These are phyloP conservation scores for Caenorhabditis inopinata DNA, from an alignment of 1,140 invertebrate genomes.

Conservation along the genomic window DNA sequence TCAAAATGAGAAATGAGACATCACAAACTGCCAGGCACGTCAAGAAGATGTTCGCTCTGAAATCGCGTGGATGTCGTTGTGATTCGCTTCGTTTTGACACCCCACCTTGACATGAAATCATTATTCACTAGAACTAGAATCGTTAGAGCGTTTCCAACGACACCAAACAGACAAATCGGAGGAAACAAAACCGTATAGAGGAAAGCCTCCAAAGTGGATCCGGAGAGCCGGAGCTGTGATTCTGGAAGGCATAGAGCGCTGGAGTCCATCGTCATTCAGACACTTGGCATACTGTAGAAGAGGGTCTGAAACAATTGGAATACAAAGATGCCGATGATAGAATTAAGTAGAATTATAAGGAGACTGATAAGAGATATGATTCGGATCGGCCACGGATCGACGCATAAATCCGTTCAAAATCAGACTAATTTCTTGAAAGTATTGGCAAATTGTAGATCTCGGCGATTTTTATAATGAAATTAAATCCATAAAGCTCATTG, in stretches of 20 bases:
- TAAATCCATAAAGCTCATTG: too few species aligned
- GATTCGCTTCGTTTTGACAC: too few species aligned
- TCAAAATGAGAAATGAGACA: conserved; percentile 42
- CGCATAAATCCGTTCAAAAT: too few species aligned
- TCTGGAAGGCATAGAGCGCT: neutral
- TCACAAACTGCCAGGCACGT: conserved; percentile 40
- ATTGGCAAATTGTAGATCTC: too few species aligned
- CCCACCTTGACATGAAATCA: conserved; percentile 42
- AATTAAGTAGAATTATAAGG: too few species aligned
- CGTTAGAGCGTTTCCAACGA: conserved; percentile 33
- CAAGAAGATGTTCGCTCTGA: conserved; percentile 43
- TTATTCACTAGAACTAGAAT: conserved; percentile 29
- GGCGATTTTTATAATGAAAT: too few species aligned
- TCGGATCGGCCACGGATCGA: too few species aligned
- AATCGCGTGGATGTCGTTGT: neutral
- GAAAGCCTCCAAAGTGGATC: conserved; percentile 22
- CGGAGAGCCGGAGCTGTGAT: neutral
- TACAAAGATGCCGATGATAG: too few species aligned
- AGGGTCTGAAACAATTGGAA: too few species aligned
- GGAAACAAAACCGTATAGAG: conserved; percentile 38
- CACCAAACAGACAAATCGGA: conserved; percentile 31
- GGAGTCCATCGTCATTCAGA: neutral
- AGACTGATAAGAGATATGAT: too few species aligned
- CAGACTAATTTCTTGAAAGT: too few species aligned
- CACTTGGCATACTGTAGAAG: too few species aligned